Evolutionary conservation across 2,797 vertebrate species (phyloP), one percentile per base, ranked within the genome.

Genomic region (Stomatorhinus walkeri): DNA sequence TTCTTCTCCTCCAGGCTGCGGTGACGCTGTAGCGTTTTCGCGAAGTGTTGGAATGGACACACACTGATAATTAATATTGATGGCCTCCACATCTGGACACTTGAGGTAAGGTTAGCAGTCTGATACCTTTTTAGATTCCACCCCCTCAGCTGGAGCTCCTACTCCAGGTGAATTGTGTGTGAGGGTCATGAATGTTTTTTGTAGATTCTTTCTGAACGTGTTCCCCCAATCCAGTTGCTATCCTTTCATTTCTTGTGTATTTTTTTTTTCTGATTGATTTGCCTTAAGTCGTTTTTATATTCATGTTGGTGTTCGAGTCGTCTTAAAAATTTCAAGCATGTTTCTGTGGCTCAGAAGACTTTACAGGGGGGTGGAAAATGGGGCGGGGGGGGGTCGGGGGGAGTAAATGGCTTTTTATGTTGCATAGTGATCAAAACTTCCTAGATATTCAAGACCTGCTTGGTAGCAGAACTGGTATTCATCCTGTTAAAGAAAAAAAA

Each of bases 341-440:
- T 96, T 96, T 96, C 94, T 96, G 95, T 95, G 96, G 97, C 96
- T 97, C 97, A 96, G 95, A 95, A 94, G 94, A 95, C 96, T 95
- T 95, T 91, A 94, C 90, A 93, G 95, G 93, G 94, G 94, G 93
- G 81, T 90, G 90, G 89, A 93, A 93, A 92, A 92, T 91, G 93
- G 91, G 94, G 94, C 93, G 93, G 64, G 64, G 93, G 64, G 64
- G 64, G 64, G 1, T 5, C 9, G 24, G 61, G 64, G 59, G 22
- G 22, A 10, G 8, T 64, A 91, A 94, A 97, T 98, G 98, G 97
- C 97, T 98, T 98, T 96, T 98, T 99, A 99, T 96, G 98, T 99
- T 98, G 98, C 98, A 99, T 99, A 99, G 98, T 99, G 98, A 97
- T 99, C 98, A 95, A 99, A 99, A 94, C 98, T 99, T 93, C 98